Percentiles rank a stretch among this genome's conserved stretches.
Evolutionary conservation across 2,888 invertebrate species (phyloP).

Genomic region (Ctenicera cuprea): DNA sequence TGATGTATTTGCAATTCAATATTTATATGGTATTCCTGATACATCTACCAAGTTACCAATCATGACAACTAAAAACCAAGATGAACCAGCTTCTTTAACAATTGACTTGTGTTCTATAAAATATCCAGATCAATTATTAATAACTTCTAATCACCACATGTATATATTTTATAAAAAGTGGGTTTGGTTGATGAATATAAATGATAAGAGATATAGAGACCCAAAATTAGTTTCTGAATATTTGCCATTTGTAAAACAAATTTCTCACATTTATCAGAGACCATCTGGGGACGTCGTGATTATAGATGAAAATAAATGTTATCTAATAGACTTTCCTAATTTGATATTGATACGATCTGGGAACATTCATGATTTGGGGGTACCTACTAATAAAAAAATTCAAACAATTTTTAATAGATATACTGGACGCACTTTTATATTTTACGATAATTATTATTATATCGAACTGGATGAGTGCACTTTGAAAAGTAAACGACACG

Average conservation of each 20-base stretch:
- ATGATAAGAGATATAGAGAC: not conserved
- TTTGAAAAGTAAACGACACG: constrained; percentile 13
- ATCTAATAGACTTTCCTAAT: constrained; percentile 45
- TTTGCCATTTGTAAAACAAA: not conserved
- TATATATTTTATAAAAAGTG: too few relatives aligned
- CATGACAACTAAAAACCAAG: too few relatives aligned
- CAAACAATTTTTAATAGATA: constrained; percentile 13
- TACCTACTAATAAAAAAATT: constrained; percentile 23
- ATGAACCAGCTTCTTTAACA: too few relatives aligned
- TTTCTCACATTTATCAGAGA: not conserved
- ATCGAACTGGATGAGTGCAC: constrained; percentile 18
- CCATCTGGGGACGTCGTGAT: constrained; percentile 3
- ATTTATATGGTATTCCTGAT: too few relatives aligned
- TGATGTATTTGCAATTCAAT: too few relatives aligned
- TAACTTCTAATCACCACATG: too few relatives aligned
- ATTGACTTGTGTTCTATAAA: too few relatives aligned
- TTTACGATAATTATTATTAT: constrained; percentile 25
- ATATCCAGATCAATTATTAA: too few relatives aligned
- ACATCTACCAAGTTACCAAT: too few relatives aligned
- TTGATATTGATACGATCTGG: constrained; percentile 21
- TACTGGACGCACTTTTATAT: not conserved
- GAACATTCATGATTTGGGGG: constrained; percentile 24
- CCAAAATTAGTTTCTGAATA: not conserved
- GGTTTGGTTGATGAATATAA: too few relatives aligned
- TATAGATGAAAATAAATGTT: constrained; percentile 39